A percentile compares a stretch with the other conserved stretches of the same genome.
Conservation (phyloP, 2,797 vertebrate genomes). For the Parauchenoglanis punctatus region DNA sequence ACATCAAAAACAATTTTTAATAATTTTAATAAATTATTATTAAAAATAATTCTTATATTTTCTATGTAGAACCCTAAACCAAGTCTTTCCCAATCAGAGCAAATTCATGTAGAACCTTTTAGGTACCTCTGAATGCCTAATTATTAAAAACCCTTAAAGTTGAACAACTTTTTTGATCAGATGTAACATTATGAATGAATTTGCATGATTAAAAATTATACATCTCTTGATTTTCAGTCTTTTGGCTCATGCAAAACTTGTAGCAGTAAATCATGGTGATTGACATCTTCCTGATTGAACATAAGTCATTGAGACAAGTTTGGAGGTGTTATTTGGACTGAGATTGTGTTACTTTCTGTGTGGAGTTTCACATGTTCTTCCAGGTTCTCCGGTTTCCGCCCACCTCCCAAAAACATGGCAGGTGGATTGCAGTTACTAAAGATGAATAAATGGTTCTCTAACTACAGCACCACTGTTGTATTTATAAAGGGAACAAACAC, state of each 20-base stretch:
- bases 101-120: background rate
- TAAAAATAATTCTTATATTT: background rate
- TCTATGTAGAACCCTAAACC: background rate
- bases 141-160: background rate
- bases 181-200: background rate
- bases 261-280: constrained; percentile 3
- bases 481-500: background rate
- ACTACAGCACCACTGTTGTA: background rate
- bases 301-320: background rate
- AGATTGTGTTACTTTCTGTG: background rate
- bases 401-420: background rate
- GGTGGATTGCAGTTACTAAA: background rate
- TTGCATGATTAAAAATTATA: background rate
- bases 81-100: background rate
- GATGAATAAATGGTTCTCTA: background rate
- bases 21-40: no score
- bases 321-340: background rate
- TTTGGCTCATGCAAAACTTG: background rate
- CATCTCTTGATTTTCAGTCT: background rate
- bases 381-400: background rate
- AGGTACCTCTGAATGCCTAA: background rate
- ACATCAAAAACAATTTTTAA: no score
- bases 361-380: background rate
- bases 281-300: background rate
- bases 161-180: no score